Conservation (phyloP, 2,888 invertebrate species). For the Acanthopleura granulata region DNA sequence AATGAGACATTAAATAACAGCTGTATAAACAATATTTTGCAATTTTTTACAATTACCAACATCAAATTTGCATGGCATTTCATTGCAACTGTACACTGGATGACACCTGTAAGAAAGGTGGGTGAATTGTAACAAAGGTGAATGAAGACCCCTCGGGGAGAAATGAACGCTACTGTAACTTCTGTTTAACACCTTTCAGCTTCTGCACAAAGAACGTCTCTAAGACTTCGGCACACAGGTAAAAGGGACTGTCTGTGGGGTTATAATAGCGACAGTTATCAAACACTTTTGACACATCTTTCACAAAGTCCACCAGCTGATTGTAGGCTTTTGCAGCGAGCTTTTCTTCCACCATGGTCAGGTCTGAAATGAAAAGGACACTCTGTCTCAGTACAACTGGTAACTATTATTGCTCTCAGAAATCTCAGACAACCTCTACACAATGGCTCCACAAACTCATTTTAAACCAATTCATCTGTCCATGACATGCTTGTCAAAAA, state of each 20-base stretch:
- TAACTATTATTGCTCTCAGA: too few species aligned
- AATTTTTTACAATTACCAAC: slow-evolving; percentile 6
- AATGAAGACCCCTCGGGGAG: too few species aligned
- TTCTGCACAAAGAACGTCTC: slow-evolving; percentile 85
- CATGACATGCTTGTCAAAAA: too few species aligned
- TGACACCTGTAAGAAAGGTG: background rate
- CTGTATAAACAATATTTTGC: slow-evolving; percentile 10
- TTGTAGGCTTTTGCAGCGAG: slow-evolving; percentile 86
- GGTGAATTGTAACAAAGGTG: too few species aligned
- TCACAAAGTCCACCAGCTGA: slow-evolving; percentile 93
- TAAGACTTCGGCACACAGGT: slow-evolving; percentile 94
- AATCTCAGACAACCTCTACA: too few species aligned
- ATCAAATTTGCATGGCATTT: slow-evolving; percentile 1
- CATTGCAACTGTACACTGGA: slow-evolving; percentile 1
- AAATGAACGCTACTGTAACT: slow-evolving; percentile 21
- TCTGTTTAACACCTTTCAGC: slow-evolving; percentile 51
- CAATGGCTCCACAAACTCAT: too few species aligned
- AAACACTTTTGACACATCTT: slow-evolving; percentile 98
- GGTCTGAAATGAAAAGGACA: slow-evolving; percentile 76
- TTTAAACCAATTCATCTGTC: too few species aligned
- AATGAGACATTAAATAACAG: slow-evolving; percentile 8
- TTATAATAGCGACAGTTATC: slow-evolving; percentile 99
- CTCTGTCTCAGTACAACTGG: background rate
- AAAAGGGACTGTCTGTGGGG: slow-evolving; percentile 94
- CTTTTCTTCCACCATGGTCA: slow-evolving; percentile 86